These are phyloP conservation scores for Tragelaphus buxtoni DNA, from an alignment of 2,113 vertebrate species.

Conservation along the genomic window DNA sequence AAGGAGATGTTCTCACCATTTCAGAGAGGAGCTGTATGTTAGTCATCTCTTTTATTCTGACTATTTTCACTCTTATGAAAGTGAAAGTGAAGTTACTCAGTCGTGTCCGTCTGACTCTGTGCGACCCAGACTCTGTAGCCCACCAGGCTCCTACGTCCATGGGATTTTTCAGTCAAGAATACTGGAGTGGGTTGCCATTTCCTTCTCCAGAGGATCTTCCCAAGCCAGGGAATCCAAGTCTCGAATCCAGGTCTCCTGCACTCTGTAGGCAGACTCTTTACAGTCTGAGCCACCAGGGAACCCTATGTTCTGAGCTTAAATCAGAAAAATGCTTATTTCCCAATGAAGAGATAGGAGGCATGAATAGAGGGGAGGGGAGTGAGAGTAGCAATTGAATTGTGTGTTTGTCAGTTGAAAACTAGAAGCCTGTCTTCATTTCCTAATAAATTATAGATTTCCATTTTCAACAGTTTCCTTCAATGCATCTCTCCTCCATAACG, in stretches of 20 bases:
- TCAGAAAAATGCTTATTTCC: background rate
- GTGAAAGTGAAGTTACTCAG: background rate
- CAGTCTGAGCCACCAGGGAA: background rate
- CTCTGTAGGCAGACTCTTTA: background rate
- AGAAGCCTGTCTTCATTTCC: background rate
- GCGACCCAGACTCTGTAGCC: background rate
- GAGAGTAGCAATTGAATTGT: background rate
- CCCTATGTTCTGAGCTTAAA: background rate
- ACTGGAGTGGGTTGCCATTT: background rate
- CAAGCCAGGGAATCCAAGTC: background rate
- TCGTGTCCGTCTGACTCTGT: background rate
- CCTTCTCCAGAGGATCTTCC: background rate
- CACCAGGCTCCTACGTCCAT: background rate
- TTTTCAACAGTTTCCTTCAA: background rate
- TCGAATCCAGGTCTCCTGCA: background rate
- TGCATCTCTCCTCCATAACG: background rate
- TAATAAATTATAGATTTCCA: slow-evolving; percentile 23
- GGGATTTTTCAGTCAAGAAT: background rate
- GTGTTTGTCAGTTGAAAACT: background rate
- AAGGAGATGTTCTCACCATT: background rate
- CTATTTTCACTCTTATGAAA: background rate
- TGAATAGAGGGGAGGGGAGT: background rate
- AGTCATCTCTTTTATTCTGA: background rate
- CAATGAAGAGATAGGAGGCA: background rate
- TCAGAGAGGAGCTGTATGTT: background rate